A percentile compares a stretch with the other conserved stretches of the same genome.
These are phyloP conservation scores for Drosophila borborema DNA, from an alignment of 2,888 invertebrate genomes.

Conservation along the genomic window DNA sequence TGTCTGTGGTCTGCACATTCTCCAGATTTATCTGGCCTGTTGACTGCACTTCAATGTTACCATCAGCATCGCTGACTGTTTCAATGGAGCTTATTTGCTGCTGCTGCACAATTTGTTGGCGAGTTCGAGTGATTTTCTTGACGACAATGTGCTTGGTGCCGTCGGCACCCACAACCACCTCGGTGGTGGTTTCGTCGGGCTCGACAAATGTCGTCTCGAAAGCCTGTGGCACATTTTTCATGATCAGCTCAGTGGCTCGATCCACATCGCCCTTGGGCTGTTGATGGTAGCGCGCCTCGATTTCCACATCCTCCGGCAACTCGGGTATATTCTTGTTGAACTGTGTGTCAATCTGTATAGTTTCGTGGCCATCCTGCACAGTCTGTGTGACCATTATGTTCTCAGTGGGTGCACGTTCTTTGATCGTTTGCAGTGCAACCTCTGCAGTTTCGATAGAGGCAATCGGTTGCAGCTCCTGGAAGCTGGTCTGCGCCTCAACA, in stretches of 20 bases:
- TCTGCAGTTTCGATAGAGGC: slow-evolving; percentile 74
- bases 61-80: slow-evolving; percentile 86
- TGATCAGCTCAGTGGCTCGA: slow-evolving; percentile 89
- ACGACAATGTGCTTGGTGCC: slow-evolving; percentile 93
- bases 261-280: slow-evolving; percentile 86
- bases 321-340: slow-evolving; percentile 87
- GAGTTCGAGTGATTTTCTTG: slow-evolving; percentile 89
- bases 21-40: slow-evolving; percentile 88
- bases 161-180: slow-evolving; percentile 91
- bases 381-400: slow-evolving; percentile 89
- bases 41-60: slow-evolving; percentile 88
- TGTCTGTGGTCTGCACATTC: slow-evolving; percentile 84
- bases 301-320: slow-evolving; percentile 87
- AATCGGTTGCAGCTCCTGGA: slow-evolving; percentile 63
- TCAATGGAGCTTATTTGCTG: slow-evolving; percentile 87
- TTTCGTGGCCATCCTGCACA: slow-evolving; percentile 88
- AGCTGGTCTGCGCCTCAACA: slow-evolving; percentile 88
- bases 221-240: slow-evolving; percentile 90
- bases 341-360: slow-evolving; percentile 90
- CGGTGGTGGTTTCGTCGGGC: slow-evolving; percentile 93
- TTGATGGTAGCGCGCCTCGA: slow-evolving; percentile 90
- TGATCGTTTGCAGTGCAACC: slow-evolving; percentile 83
- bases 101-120: slow-evolving; percentile 88
- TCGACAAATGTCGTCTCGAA: slow-evolving; percentile 93
- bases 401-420: slow-evolving; percentile 86